Percentiles rank a stretch among this genome's conserved stretches.
Evolutionary conservation across 92 coral and sea anemone species (phyloP).

Genomic region (Parazoanthus darwini): DNA sequence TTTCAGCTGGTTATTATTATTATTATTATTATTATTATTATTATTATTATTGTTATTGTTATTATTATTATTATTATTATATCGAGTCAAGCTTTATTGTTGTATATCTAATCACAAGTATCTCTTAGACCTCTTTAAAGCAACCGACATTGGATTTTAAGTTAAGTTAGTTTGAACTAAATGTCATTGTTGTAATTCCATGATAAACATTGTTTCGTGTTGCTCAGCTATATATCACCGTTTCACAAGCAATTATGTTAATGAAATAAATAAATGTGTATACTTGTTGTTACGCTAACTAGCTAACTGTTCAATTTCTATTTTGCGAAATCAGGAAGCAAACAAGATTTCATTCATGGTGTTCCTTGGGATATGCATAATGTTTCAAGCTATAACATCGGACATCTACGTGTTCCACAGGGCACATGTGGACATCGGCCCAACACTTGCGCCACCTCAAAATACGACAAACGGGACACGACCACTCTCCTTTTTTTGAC

Average conservation of each 20-base stretch:
- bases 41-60: no score
- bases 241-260: no score
- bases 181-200: no score
- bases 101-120: background rate
- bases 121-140: background rate
- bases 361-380: constrained; percentile 87
- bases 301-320: background rate
- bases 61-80: no score
- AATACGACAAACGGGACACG: background rate
- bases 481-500: background rate
- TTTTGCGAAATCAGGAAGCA: constrained; percentile 65
- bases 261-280: no score
- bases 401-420: constrained; percentile 83
- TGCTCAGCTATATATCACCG: no score
- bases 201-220: no score
- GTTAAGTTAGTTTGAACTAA: no score
- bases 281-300: background rate
- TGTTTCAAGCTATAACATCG: constrained; percentile 90
- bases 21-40: no score
- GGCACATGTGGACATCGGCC: background rate
- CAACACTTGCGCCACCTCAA: constrained; percentile 14
- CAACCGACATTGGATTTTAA: no score
- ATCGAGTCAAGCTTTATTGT: no score
- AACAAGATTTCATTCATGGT: constrained; percentile 78
- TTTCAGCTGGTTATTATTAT: no score